Base-by-base conservation (phyloP, 2,888 invertebrate species). In the Drosophila pegasa region DNA sequence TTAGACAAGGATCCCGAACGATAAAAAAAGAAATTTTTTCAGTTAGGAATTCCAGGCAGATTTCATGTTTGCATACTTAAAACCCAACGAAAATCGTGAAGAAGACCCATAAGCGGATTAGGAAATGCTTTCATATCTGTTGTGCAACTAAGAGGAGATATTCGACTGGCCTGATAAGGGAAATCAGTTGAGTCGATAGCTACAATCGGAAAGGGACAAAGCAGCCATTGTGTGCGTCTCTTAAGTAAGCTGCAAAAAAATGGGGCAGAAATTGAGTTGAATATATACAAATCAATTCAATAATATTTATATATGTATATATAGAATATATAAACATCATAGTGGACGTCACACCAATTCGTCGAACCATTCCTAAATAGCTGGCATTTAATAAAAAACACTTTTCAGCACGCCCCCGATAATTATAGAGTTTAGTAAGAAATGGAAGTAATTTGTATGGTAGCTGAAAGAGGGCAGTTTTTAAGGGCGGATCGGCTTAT, bases 31-130 rank as follows among this genome's bases (percentile, higher is more conserved):
- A n/a, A n/a, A n/a, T n/a, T n/a, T n/a, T n/a, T n/a, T n/a, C n/a
- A n/a, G n/a, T 12, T 18, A 9, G 5, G 16, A 45, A 27, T 45
- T 10, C 27, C 5, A 16, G 25, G 6, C 33, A 47, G 40, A n/a
- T 56, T 60, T 29, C 14, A 31, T 16, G 33, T 10, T 68, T 54
- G 25, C 41, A 16, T 6, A 16, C 16, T 37, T 37, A 38, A n/a
- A 69, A 35, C 18, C n/a, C n/a, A n/a, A n/a, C 41, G 25, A 22
- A 57, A 47, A 54, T 14, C 50, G 4, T 55, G 47, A 47, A 33
- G 55, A 52, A 54, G 71, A 33, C 64, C 16, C 37, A 18, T 71
- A 64, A 64, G 55, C 58, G 64, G 50, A 71, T 63, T 63, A 71
- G 6, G n/a, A 51, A 40, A 33, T 55, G 18, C 14, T 50, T 14